Evolutionary conservation across 1,140 invertebrate genomes (phyloP).

Genomic region (Drosophila kurseongensis): DNA sequence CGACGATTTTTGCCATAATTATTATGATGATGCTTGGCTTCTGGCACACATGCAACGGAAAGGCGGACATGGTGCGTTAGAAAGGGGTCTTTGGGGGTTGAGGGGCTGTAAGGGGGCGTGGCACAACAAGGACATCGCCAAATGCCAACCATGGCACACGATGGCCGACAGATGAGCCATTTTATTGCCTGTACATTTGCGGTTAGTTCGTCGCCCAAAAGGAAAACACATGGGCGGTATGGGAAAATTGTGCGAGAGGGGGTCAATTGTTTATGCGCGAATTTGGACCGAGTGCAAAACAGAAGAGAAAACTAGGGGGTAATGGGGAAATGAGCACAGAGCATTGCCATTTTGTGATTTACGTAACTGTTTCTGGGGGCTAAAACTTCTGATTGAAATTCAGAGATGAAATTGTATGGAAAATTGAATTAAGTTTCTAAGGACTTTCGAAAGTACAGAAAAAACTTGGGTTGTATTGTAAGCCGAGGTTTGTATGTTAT

Average conservation of each 20-base stretch:
- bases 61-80: background rate
- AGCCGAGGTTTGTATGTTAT: no score
- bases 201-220: slow-evolving; percentile 26
- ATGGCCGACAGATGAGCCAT: slow-evolving; percentile 72
- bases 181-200: slow-evolving; percentile 71
- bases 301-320: slow-evolving; percentile 1
- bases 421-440: slow-evolving; percentile 12
- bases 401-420: slow-evolving; percentile 7
- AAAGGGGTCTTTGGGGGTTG: background rate
- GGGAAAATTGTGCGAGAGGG: background rate
- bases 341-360: slow-evolving; percentile 34
- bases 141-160: slow-evolving; percentile 26
- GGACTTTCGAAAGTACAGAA: background rate
- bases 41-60: slow-evolving; percentile 70
- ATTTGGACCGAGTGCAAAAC: slow-evolving; percentile 12
- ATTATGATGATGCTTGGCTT: slow-evolving; percentile 82
- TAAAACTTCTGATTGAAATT: slow-evolving; percentile 12
- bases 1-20: slow-evolving; percentile 79
- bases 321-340: slow-evolving; percentile 3
- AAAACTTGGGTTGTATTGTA: no score
- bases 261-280: slow-evolving; percentile 63
- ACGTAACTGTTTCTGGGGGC: slow-evolving; percentile 5
- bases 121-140: slow-evolving; percentile 25
- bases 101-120: background rate
- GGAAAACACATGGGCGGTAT: background rate